phyloP scores from a whole-genome alignment of 2,797 vertebrate species.

The Antrozous pallidus region DNA sequence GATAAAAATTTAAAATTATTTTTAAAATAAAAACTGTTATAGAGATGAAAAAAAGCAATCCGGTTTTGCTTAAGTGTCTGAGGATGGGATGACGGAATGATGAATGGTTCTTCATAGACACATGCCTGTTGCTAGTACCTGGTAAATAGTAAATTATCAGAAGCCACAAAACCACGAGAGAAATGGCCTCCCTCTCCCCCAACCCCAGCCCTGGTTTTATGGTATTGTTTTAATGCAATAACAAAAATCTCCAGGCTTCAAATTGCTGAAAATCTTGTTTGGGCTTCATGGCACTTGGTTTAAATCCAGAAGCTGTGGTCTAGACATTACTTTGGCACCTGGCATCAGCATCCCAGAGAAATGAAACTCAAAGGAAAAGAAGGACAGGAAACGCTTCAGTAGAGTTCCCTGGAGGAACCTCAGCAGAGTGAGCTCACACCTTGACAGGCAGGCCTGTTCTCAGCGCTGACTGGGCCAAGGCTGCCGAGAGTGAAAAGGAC shows the following conservation, averaged over 20 bases:
- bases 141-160: not conserved
- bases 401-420: not conserved
- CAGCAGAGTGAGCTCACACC: not conserved
- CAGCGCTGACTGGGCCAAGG: not conserved
- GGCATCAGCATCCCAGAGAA: not conserved
- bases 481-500: not conserved
- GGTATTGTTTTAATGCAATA: not conserved
- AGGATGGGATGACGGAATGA: not conserved
- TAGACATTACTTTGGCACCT: conserved; percentile 43
- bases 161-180: not conserved
- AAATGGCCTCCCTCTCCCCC: not conserved
- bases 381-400: not conserved
- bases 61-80: not conserved
- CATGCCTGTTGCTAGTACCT: not conserved
- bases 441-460: not conserved
- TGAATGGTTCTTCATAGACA: not conserved
- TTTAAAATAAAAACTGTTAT: not conserved
- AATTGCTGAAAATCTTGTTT: conserved; percentile 20
- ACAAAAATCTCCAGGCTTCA: not conserved
- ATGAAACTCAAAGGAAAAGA: not conserved
- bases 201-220: not conserved
- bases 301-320: conserved; percentile 28
- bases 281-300: not conserved
- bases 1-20: not conserved
- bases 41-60: not conserved